Conservation (phyloP, 2,797 vertebrate species). For the Antennarius maculatus region DNA sequence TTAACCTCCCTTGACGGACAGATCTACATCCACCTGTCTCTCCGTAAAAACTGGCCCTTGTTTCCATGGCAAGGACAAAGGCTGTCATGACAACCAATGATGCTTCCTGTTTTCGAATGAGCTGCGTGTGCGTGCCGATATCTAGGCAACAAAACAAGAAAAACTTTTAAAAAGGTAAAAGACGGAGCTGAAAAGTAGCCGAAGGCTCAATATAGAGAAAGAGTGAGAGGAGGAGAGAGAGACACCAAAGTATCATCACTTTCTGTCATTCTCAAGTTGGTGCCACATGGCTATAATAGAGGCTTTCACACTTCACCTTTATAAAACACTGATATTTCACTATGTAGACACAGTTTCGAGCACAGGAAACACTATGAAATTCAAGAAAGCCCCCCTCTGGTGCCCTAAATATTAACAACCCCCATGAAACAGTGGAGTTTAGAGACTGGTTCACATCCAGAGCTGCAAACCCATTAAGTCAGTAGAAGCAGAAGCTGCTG, state of each 20-base stretch:
- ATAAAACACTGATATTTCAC: too few species aligned
- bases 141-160: constrained; percentile 8
- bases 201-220: neutral
- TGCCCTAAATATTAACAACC: neutral
- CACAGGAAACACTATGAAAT: too few species aligned
- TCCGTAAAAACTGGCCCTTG: constrained; percentile 44
- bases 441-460: neutral
- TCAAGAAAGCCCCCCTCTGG: neutral
- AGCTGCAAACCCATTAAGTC: constrained; percentile 35
- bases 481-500: constrained; percentile 24
- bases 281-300: too few species aligned
- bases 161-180: constrained; percentile 26
- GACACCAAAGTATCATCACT: too few species aligned
- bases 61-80: constrained; percentile 45
- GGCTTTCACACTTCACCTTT: too few species aligned
- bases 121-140: constrained; percentile 3
- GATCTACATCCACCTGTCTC: constrained; percentile 53
- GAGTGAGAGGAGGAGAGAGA: neutral
- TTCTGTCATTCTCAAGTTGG: too few species aligned
- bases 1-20: constrained; percentile 52
- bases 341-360: too few species aligned
- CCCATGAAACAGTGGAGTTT: neutral
- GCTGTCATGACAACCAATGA: constrained; percentile 58
- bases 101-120: constrained; percentile 27
- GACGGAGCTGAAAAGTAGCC: constrained; percentile 33